phyloP scores from a whole-genome alignment of 2,113 vertebrate species.

The Mormyrus iriodes region DNA sequence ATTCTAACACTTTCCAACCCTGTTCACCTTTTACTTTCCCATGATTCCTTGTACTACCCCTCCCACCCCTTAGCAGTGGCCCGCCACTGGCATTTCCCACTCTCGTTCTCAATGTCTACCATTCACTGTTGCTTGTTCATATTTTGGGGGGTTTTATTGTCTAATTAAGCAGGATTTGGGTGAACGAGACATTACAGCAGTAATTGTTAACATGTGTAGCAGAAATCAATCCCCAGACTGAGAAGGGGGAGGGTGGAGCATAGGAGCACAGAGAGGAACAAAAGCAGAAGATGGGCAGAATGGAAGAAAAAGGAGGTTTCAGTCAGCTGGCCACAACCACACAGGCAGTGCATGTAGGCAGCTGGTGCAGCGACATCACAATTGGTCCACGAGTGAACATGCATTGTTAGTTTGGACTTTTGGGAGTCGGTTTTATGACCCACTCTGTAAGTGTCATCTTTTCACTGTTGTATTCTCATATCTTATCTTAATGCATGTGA shows the following conservation, averaged over 20 bases:
- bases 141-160: slow-evolving; percentile 41
- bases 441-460: background rate
- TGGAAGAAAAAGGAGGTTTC: background rate
- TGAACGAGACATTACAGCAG: slow-evolving; percentile 44
- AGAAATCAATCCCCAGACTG: slow-evolving; percentile 27
- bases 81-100: background rate
- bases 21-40: background rate
- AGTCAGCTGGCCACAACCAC: background rate
- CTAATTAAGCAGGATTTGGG: slow-evolving; percentile 60
- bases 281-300: background rate
- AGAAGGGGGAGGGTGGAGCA: background rate
- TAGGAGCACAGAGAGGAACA: background rate
- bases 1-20: background rate
- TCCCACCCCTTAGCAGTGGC: background rate
- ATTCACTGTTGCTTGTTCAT: slow-evolving; percentile 25
- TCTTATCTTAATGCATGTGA: background rate
- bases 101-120: slow-evolving; percentile 25
- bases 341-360: background rate
- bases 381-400: too few species aligned
- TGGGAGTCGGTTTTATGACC: background rate
- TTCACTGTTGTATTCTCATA: background rate
- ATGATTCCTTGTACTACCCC: background rate
- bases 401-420: background rate
- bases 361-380: background rate
- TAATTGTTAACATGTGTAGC: slow-evolving; percentile 62